Percentiles rank a stretch among this genome's conserved stretches.
These are phyloP conservation scores for Ramphastos sulfuratus DNA, from an alignment of 2,113 vertebrate species.

Conservation along the genomic window DNA sequence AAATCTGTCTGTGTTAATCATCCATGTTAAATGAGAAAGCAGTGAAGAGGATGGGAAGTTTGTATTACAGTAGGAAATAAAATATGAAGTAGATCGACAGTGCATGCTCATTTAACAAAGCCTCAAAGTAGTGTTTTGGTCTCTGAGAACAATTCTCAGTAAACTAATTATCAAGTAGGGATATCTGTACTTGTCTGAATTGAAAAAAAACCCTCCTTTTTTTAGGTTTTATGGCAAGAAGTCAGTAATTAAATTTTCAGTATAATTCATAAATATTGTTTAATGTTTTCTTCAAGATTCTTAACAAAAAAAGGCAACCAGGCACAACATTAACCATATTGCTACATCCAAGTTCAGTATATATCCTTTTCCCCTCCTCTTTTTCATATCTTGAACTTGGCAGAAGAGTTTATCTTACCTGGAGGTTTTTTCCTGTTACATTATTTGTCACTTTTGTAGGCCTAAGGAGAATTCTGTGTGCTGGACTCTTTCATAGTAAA, in stretches of 20 bases:
- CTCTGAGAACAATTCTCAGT: background rate
- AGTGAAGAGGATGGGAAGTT: background rate
- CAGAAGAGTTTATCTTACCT: background rate
- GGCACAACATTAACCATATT: background rate
- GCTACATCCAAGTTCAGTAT: background rate
- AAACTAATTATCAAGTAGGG: background rate
- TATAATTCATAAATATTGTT: background rate
- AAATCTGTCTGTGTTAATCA: background rate
- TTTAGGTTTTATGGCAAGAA: background rate
- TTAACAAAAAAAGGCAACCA: background rate
- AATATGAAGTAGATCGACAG: background rate
- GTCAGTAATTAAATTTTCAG: background rate
- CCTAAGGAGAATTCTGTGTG: background rate
- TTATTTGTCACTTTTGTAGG: background rate
- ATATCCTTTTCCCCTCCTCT: background rate
- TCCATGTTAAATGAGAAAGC: background rate
- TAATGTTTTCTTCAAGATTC: background rate
- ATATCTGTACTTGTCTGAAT: background rate
- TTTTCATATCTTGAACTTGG: background rate
- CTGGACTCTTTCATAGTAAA: background rate
- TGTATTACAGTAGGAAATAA: background rate
- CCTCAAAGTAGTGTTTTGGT: background rate
- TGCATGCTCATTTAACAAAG: background rate
- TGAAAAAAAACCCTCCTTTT: background rate
- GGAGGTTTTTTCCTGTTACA: background rate